Percentiles rank a stretch among this genome's conserved stretches.
phyloP scores from a whole-genome alignment of 2,888 invertebrate genomes.

The Dolichopus griseipennis region DNA sequence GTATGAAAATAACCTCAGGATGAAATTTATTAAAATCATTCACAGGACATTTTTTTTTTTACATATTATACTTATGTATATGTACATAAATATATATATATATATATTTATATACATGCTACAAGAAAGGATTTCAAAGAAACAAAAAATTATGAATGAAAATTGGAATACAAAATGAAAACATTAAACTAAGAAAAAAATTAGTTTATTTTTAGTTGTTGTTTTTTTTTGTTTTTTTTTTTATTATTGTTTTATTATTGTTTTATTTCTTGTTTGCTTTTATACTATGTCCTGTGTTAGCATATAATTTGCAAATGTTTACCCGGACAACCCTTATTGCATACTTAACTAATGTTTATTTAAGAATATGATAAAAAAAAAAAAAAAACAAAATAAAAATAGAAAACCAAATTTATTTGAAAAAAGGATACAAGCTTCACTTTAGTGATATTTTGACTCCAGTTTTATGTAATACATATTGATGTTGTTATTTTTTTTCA shows the following conservation, averaged over 20 bases:
- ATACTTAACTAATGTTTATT: conserved; percentile 3
- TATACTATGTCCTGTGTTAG: not conserved
- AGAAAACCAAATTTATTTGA: too few relatives aligned
- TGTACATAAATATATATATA: too few relatives aligned
- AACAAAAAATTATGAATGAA: not conserved
- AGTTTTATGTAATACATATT: too few relatives aligned
- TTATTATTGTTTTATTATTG: not conserved
- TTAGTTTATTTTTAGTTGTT: too few relatives aligned
- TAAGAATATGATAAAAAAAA: not conserved
- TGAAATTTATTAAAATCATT: conserved; percentile 6
- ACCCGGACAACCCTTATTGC: conserved; percentile 1
- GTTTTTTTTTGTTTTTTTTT: too few relatives aligned
- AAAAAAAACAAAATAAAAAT: not conserved
- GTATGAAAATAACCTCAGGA: conserved; percentile 6
- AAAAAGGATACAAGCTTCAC: too few relatives aligned
- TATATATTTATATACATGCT: too few relatives aligned
- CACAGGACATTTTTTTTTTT: not conserved
- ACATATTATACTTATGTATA: too few relatives aligned
- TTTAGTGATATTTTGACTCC: too few relatives aligned
- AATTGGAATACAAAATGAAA: not conserved
- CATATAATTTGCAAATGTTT: conserved; percentile 1
- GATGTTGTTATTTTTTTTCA: too few relatives aligned
- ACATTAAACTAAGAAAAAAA: not conserved
- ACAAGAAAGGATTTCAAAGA: too few relatives aligned
- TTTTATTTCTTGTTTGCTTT: not conserved